phyloP scores from a whole-genome alignment of 2,113 vertebrate genomes.

The Carettochelys insculpta region DNA sequence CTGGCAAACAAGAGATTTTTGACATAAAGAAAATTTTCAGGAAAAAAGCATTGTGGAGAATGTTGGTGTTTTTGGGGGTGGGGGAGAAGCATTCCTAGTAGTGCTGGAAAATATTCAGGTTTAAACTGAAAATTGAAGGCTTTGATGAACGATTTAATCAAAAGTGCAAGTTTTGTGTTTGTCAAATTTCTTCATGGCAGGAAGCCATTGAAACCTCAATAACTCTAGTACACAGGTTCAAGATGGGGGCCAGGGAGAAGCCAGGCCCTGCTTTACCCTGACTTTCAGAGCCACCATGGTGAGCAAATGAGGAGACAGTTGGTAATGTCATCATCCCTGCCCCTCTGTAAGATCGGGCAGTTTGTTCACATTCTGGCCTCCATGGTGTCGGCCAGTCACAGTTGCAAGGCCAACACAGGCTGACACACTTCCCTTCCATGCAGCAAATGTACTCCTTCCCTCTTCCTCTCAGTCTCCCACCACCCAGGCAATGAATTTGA shows the following conservation, averaged over 20 bases:
- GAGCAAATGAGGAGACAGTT: not conserved
- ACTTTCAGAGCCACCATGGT: rapidly evolving
- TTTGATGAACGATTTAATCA: conserved; percentile 3
- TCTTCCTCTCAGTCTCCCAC: not conserved
- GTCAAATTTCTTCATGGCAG: conserved; percentile 27
- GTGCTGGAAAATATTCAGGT: conserved; percentile 49
- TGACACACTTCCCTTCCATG: rapidly evolving
- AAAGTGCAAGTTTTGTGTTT: not conserved
- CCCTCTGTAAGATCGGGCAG: not conserved
- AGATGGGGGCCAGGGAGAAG: not conserved
- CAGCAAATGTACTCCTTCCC: rapidly evolving
- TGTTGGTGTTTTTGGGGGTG: not conserved
- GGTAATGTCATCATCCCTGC: not conserved
- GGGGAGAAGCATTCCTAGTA: not conserved
- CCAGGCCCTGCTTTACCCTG: rapidly evolving
- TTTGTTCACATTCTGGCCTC: not conserved
- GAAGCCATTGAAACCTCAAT: conserved; percentile 5
- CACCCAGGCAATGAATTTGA: not conserved
- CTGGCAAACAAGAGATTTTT: not conserved
- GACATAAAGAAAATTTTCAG: not conserved
- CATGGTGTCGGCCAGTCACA: not conserved
- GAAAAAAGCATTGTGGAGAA: not conserved
- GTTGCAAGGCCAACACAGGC: not conserved
- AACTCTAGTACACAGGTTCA: not conserved
- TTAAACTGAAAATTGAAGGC: conserved; percentile 35